Evolutionary conservation across 2,888 invertebrate species (phyloP), one percentile per base, ranked within the genome.

Genomic region (Neocrepidodera transversa): DNA sequence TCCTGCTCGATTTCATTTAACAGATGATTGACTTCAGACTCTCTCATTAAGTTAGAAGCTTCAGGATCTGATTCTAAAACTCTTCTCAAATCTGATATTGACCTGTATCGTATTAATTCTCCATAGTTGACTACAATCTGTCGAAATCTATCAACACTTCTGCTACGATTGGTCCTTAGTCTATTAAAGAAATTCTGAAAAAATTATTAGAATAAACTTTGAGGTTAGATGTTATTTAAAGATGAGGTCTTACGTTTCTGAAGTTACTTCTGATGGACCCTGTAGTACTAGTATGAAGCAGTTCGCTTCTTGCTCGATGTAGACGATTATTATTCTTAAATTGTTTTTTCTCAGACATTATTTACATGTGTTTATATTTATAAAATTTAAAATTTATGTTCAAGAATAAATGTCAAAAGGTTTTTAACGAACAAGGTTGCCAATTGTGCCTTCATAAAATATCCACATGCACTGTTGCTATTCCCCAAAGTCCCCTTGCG

Each of bases 1-100:
- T 71, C 71, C 11, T 66, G 58, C 13, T 76, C 71, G 8, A 76
- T 65, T 61, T 73, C 66, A 28, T 64, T 58, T 14, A 75, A 53
- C 4, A 75, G 38, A 10, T 68, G 62, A 14, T 65, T 60, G 1
- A 75, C 66, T 51, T 73, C 72, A 7, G 71, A 66, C 10, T 65
- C 58, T 45, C 67, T 57, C 43, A 73, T 60, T 18, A 73, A 47
- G 20, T 62, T 63, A 18, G 61, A 54, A 3, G 69, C 63, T 54
- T 68, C 68, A 26, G 55, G 54, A 60, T 67, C 68, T 36, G 51
- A 42, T 14, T 63, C 58, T 32, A 70, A 60, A 40, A 59, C 61
- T 61, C 58, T 64, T 26, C 62, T 61, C 13, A 68, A 35, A 55
- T 66, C 68, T 40, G 28, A 60, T 20, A 68, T 50, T 23, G 62